Conservation (phyloP, 2,113 vertebrate genomes). For the Ceratotherium simum region DNA sequence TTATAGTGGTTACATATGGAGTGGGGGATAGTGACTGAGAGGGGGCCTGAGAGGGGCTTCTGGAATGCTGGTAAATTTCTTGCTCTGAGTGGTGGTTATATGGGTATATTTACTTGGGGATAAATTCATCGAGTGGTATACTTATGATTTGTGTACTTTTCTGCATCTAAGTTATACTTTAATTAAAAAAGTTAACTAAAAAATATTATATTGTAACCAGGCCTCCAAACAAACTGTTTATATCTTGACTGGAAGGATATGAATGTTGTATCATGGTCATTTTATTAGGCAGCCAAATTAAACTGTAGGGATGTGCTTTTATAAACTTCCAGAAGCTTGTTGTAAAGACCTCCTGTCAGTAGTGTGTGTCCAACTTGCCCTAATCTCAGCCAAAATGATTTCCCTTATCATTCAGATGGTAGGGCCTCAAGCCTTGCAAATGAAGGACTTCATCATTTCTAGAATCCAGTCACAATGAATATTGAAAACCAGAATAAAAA, state of each 20-base stretch:
- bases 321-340: background rate
- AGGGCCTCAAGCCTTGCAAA: background rate
- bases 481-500: slow-evolving; percentile 27
- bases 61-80: slow-evolving; percentile 50
- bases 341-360: background rate
- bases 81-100: background rate
- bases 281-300: background rate
- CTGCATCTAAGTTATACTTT: slow-evolving; percentile 17
- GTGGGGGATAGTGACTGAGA: slow-evolving; percentile 12
- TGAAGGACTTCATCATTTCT: background rate
- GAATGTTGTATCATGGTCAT: background rate
- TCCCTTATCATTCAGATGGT: background rate
- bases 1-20: slow-evolving; percentile 50
- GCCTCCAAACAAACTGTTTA: background rate
- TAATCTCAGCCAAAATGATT: background rate
- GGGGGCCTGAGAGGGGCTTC: slow-evolving; percentile 51
- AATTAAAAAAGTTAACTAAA: background rate
- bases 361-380: background rate
- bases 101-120: slow-evolving; percentile 47
- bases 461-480: slow-evolving; percentile 20
- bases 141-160: slow-evolving; percentile 30
- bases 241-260: background rate
- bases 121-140: background rate
- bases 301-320: background rate
- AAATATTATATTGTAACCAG: background rate